These are phyloP conservation scores for Silurus aristotelis DNA, from an alignment of 2,797 vertebrate genomes.

Conservation along the genomic window DNA sequence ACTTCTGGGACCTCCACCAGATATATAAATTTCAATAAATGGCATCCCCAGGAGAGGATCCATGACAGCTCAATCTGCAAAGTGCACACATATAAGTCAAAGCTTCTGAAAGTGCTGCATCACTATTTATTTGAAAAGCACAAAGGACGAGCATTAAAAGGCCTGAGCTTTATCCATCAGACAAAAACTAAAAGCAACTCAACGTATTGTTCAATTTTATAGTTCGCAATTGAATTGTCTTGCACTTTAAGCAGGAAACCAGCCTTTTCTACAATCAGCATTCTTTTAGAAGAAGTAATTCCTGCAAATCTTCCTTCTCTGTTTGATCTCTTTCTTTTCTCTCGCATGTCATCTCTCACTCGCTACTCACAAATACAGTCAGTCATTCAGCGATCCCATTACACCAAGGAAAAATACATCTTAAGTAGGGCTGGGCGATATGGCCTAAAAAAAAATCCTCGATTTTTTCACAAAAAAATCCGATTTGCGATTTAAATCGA, in stretches of 20 bases:
- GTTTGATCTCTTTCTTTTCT: not conserved
- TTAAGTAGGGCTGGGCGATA: too few species aligned
- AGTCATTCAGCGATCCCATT: not conserved
- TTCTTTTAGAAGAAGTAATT: not conserved
- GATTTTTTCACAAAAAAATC: too few species aligned
- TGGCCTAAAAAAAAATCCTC: too few species aligned
- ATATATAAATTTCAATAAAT: not conserved
- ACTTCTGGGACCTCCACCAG: not conserved
- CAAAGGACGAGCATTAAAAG: not conserved
- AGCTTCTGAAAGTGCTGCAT: conserved; percentile 13
- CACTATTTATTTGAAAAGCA: not conserved
- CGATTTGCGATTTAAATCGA: too few species aligned
- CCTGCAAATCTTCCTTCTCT: not conserved
- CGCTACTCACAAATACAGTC: not conserved
- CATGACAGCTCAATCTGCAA: conserved; percentile 10
- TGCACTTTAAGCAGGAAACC: not conserved
- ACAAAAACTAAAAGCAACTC: not conserved
- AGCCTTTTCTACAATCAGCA: not conserved
- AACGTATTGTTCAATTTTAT: not conserved
- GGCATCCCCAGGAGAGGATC: not conserved
- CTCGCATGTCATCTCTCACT: not conserved
- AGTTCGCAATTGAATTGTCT: not conserved
- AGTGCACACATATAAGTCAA: not conserved
- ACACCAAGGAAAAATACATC: not conserved
- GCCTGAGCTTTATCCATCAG: not conserved